Conservation (phyloP, 2,797 vertebrate genomes). For the Chaunax sp. region DNA sequence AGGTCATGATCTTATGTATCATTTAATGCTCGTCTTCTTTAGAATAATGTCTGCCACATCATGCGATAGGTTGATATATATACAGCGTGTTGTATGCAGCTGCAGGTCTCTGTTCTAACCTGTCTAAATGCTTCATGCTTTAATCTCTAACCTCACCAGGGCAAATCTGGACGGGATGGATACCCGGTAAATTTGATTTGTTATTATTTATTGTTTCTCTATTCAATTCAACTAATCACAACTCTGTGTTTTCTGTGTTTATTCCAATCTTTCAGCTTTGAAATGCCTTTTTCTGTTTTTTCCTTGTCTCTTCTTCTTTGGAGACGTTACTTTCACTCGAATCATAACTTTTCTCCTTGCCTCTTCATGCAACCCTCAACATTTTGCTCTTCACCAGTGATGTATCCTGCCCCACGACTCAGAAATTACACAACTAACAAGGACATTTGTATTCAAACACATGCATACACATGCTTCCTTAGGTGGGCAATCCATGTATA, state of each 20-base stretch:
- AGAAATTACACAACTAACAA: conserved; percentile 26
- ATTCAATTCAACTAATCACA: conserved; percentile 53
- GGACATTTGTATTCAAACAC: conserved; percentile 20
- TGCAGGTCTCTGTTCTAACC: conserved; percentile 64
- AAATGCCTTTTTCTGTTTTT: not conserved
- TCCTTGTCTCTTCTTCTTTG: conserved; percentile 1
- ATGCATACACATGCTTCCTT: conserved; percentile 2
- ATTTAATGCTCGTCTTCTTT: conserved; percentile 15
- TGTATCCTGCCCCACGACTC: conserved; percentile 55
- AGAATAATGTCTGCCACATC: not conserved
- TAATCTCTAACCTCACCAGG: conserved; percentile 90
- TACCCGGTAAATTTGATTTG: conserved; percentile 92
- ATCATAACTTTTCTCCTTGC: conserved; percentile 7
- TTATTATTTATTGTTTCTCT: conserved; percentile 74
- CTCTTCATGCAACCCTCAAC: not conserved
- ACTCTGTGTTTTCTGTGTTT: conserved; percentile 15
- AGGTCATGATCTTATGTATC: not conserved
- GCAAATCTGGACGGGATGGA: conserved; percentile 96
- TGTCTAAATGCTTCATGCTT: conserved; percentile 73
- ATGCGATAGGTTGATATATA: conserved; percentile 7
- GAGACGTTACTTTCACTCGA: conserved; percentile 19
- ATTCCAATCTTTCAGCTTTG: conserved; percentile 12
- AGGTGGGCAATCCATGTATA: no score
- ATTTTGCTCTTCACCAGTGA: conserved; percentile 23
- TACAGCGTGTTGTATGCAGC: conserved; percentile 47